Evolutionary conservation across 2,888 invertebrate species (phyloP).

Genomic region (Nephrocerus scutellatus): DNA sequence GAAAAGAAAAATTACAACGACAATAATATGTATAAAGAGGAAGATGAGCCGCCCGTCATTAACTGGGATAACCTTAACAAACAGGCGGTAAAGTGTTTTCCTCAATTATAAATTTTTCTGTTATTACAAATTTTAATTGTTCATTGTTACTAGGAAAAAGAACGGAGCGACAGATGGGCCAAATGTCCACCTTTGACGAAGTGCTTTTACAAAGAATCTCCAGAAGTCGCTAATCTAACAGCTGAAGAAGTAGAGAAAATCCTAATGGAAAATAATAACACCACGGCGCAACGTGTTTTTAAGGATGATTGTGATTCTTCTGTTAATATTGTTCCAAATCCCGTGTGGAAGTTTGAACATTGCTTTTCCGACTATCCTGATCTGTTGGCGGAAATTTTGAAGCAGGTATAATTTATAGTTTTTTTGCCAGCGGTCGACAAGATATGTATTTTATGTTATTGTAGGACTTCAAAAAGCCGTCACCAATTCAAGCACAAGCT

Average conservation of each 20-base stretch:
- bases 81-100: constrained; percentile 29
- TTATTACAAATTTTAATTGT: constrained; percentile 2
- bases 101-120: constrained; percentile 1
- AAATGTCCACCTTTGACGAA: constrained; percentile 64
- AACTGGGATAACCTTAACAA: constrained; percentile 36
- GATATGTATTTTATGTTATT: not conserved
- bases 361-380: constrained; percentile 77
- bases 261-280: constrained; percentile 62
- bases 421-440: not conserved
- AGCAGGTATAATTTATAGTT: constrained; percentile 49
- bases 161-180: constrained; percentile 56
- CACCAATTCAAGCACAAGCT: constrained; percentile 88
- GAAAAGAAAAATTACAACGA: no score
- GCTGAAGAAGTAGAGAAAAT: constrained; percentile 58
- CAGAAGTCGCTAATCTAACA: constrained; percentile 60
- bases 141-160: constrained; percentile 47
- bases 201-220: constrained; percentile 75
- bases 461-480: constrained; percentile 66
- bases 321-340: constrained; percentile 44
- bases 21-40: no score
- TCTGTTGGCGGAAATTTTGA: constrained; percentile 70
- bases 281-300: constrained; percentile 64
- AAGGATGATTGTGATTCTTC: constrained; percentile 39
- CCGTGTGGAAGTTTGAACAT: constrained; percentile 66
- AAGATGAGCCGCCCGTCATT: constrained; percentile 20